A percentile compares a stretch with the other conserved stretches of the same genome.
phyloP scores from a whole-genome alignment of 2,113 vertebrate genomes.

The Pelodiscus sinensis region DNA sequence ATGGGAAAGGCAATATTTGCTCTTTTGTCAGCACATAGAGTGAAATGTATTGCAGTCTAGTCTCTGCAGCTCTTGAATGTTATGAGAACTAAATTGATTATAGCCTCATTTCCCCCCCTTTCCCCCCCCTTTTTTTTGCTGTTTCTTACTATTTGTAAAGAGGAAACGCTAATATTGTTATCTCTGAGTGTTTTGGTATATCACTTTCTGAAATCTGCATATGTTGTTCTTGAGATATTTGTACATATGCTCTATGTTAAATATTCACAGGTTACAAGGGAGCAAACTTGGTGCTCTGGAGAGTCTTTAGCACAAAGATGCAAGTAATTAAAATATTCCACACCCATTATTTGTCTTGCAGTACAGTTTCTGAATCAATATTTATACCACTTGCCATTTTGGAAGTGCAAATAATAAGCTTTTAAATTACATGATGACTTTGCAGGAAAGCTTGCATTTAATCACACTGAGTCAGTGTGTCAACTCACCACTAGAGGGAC shows the following conservation, averaged over 20 bases:
- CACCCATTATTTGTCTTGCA: background rate
- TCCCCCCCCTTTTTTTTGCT: background rate
- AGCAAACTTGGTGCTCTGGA: background rate
- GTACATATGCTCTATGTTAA: background rate
- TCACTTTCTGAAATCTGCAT: background rate
- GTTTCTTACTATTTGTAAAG: background rate
- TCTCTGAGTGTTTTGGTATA: accelerated
- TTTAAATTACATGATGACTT: background rate
- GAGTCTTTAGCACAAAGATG: too few relatives aligned
- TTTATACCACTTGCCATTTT: background rate
- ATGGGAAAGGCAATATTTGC: background rate
- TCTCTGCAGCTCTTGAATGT: background rate
- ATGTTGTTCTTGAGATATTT: background rate
- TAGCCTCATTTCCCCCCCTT: background rate
- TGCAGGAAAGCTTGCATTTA: background rate
- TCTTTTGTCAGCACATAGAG: background rate
- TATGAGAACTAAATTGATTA: background rate
- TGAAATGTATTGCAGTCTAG: background rate
- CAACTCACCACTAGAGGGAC: background rate
- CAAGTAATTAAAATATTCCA: background rate
- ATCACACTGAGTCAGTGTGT: background rate
- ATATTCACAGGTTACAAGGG: background rate
- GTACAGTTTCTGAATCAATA: background rate
- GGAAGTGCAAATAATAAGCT: background rate
- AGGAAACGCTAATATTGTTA: background rate